Base-by-base conservation (phyloP, 53 echinoderm and acorn worm species). In the Paracentrotus lividus region DNA sequence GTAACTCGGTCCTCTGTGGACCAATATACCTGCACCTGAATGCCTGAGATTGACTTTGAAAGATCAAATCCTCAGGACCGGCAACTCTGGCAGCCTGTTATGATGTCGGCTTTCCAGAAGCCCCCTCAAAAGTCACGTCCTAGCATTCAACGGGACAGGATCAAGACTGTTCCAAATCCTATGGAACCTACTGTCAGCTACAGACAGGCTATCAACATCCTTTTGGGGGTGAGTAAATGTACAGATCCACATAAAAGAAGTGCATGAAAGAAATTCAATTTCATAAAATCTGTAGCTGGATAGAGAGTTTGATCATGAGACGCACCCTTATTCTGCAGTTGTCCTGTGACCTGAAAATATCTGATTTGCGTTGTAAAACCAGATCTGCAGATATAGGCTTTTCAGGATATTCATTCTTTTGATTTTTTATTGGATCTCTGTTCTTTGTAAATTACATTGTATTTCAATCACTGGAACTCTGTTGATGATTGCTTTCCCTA, bases 161-260 rank as follows among this genome's bases (percentile, higher is more conserved):
- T 53, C 56, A 86, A 86, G 36, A 55, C 86, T 21, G 36, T 8
- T 53, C 21, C 54, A 45, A 36, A 56, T 52, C 89, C 89, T 14
- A 20, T 89, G 89, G 89, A 89, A 57, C 89, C 89, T 23, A 89
- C 89, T n/a, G 89, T 89, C 13, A 56, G 56, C 60, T 89, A 89
- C 66, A 89, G 89, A 33, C 56, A 89, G 21, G 89, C 89, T 60
- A 65, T 89, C 45, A 89, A 89, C 43, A 42, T 55, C 16, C 60
- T 89, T 23, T 38, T 86, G 21, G 33, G 15, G 57, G 86, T 86
- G 56, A 86, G 86, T 86, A 29, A 24, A 8, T 67, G 67, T 67
- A 67, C 6, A 31, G 8, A 3, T 72, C 36, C 40, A 18, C 40
- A 69, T 81, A 36, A 42, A 8, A 43, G n/a, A n/a, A 24, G 81